Percentiles rank a stretch among this genome's conserved stretches.
Conservation (phyloP, 1,140 invertebrate genomes). For the Hylyphantes graminicola region DNA sequence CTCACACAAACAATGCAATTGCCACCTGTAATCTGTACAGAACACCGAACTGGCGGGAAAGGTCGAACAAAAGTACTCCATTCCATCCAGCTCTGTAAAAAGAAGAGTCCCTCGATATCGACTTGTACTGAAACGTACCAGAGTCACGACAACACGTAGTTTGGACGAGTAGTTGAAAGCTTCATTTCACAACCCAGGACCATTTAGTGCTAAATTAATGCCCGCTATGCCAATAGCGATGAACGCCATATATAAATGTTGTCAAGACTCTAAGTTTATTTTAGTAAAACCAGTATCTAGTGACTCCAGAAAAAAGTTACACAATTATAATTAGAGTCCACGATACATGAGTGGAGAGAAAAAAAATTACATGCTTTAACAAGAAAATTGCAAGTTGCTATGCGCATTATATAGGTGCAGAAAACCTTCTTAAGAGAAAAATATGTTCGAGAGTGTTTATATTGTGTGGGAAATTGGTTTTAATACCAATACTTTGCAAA, state of each 20-base stretch:
- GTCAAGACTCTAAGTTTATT: neutral
- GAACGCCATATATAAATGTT: no score
- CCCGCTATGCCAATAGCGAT: no score
- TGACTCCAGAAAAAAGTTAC: slow-evolving; percentile 14
- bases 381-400: slow-evolving; percentile 53
- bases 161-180: no score
- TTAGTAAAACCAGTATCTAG: no score
- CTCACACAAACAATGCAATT: slow-evolving; percentile 54
- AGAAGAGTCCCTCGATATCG: neutral
- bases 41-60: slow-evolving; percentile 40
- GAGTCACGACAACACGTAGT: no score
- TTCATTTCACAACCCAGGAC: no score
- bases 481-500: neutral
- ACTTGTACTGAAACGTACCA: neutral
- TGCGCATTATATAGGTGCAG: slow-evolving; percentile 36
- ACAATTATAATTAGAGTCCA: slow-evolving; percentile 28
- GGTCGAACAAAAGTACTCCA: slow-evolving; percentile 12
- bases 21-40: slow-evolving; percentile 59
- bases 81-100: slow-evolving; percentile 16
- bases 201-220: no score
- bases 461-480: neutral
- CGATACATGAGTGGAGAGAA: slow-evolving; percentile 36
- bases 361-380: slow-evolving; percentile 44
- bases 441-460: neutral
- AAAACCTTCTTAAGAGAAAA: slow-evolving; percentile 37